These are phyloP conservation scores for Stichodactyla helianthus DNA, from an alignment of 64 coral and sea anemone species.

Conservation along the genomic window DNA sequence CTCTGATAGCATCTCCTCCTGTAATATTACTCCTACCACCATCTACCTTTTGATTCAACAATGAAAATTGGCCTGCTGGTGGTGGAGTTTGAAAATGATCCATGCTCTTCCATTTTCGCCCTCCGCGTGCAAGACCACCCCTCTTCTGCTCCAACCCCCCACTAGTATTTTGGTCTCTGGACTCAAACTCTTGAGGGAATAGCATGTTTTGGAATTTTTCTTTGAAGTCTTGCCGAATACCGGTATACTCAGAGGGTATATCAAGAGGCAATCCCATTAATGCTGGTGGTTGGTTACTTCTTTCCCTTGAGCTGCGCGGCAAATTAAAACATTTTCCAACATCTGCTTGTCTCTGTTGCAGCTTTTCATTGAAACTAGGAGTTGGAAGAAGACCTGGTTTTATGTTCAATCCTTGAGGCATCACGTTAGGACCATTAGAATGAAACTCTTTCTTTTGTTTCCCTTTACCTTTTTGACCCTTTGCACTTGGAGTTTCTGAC, in stretches of 20 bases:
- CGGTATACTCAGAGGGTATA: neutral
- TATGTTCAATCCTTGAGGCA: neutral
- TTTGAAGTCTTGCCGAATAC: neutral
- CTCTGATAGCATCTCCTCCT: neutral
- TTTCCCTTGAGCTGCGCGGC: too few species aligned
- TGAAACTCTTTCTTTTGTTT: neutral
- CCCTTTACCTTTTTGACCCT: neutral
- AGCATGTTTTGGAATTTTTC: neutral
- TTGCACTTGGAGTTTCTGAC: neutral
- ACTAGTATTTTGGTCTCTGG: neutral
- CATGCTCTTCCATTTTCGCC: neutral
- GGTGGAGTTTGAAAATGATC: neutral
- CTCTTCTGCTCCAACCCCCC: neutral
- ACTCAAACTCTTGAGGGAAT: neutral
- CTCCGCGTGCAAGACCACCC: neutral
- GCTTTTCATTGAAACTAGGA: neutral
- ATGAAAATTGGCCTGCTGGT: neutral
- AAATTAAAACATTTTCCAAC: neutral
- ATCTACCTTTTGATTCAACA: neutral
- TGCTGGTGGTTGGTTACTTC: too few species aligned
- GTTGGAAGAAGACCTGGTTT: neutral
- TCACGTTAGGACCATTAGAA: neutral
- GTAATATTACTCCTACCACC: too few species aligned
- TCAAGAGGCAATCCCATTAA: too few species aligned
- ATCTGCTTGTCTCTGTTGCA: neutral